Base-by-base conservation (phyloP, 2,797 vertebrate genomes). In the Aldrovandia affinis region DNA sequence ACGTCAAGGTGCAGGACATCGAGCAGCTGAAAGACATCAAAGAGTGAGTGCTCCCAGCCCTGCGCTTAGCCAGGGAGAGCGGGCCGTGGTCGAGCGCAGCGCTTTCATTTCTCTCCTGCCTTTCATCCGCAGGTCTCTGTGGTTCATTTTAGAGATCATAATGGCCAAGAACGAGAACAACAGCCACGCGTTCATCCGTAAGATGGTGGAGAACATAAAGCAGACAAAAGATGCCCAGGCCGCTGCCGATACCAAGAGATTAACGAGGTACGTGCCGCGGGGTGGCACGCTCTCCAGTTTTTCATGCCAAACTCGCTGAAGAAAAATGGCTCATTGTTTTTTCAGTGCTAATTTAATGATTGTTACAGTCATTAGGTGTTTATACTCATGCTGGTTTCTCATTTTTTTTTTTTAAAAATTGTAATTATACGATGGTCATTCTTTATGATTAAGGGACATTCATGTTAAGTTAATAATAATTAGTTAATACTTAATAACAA, bases 101-200 rank as follows among this genome's bases (percentile, higher is more conserved):
- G 6, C 6, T 12, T 4, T 42, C 4, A 36, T n/a, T 44, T 0
- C 86, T 63, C 2, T 33, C 83, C 83, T 65, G n/a, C 28, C 20
- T 3, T 89, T 93, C 85, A 82, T 83, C 70, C 65, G 81, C 83
- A 99, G 98, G 89, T 98, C 97, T 88, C 94, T 99, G 79, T 99
- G 98, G 98, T 99, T 99, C 84, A 96, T 99, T 89, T 92, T 99
- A 84, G 98, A 99, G 94, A 98, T 99, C 88, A 89, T 99, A 88
- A 99, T 99, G 98, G 95, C 97, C 89, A 99, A 99, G 95, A 99
- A 98, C 87, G 98, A 99, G 94, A 99, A 99, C 93, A 99, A 99
- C 92, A 99, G 98, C 87, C 98, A 99, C 9, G 98, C 98, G 0
- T 99, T 99, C 92, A 99, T 99, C 52, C 96, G 97, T 89, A 99